Conservation (phyloP, 2,113 vertebrate species). For the Periophthalmus modestus region DNA sequence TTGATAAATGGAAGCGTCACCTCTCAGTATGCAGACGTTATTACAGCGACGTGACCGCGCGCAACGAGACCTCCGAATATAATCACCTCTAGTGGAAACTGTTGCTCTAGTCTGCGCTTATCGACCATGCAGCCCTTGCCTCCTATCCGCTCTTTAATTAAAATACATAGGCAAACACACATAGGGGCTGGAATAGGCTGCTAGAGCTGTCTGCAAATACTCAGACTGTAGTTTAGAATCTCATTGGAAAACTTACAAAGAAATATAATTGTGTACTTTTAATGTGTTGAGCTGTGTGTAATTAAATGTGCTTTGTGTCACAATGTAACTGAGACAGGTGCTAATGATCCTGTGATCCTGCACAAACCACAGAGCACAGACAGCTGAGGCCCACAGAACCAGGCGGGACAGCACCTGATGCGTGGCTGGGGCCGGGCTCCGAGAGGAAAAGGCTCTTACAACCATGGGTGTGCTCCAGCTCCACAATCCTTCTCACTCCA, state of each 20-base stretch:
- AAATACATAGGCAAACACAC: slow-evolving; percentile 45
- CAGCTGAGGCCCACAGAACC: slow-evolving; percentile 45
- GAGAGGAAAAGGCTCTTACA: slow-evolving; percentile 85
- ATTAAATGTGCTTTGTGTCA: slow-evolving; percentile 37
- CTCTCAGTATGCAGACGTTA: slow-evolving; percentile 74
- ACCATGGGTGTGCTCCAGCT: slow-evolving; percentile 97
- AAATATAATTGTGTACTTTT: not conserved
- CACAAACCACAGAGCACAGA: slow-evolving; percentile 47
- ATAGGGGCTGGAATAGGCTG: not conserved
- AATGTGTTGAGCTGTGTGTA: slow-evolving; percentile 5
- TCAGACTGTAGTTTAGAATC: not conserved
- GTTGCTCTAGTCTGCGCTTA: slow-evolving; percentile 52
- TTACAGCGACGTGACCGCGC: slow-evolving; percentile 67
- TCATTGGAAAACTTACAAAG: not conserved
- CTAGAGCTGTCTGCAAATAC: not conserved
- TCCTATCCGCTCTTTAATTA: slow-evolving; percentile 46
- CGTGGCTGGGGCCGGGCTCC: slow-evolving; percentile 63
- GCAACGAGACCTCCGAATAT: slow-evolving; percentile 57
- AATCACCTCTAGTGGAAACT: slow-evolving; percentile 67
- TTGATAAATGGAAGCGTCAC: slow-evolving; percentile 68
- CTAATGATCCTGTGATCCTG: slow-evolving; percentile 36
- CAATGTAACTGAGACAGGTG: slow-evolving; percentile 19
- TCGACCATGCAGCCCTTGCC: slow-evolving; percentile 63
- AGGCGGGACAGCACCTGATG: slow-evolving; percentile 82
- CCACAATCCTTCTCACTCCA: slow-evolving; percentile 95